Conservation (phyloP, 2,888 invertebrate species). For the Helobdella robusta region DNA sequence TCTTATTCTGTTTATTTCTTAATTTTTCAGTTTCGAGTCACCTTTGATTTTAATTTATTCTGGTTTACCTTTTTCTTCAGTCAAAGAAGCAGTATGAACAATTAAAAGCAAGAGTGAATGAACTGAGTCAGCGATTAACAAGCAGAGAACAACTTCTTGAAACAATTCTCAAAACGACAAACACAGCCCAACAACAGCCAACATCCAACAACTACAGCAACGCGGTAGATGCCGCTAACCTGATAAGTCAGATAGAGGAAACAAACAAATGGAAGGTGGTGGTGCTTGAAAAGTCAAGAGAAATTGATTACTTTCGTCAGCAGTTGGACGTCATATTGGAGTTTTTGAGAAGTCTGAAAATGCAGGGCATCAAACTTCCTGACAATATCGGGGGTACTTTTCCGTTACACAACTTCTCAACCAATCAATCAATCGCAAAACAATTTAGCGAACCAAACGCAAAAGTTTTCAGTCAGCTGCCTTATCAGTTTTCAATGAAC, state of each 20-base stretch:
- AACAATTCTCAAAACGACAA: too few species aligned
- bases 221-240: not conserved
- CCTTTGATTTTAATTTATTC: too few species aligned
- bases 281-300: conserved; percentile 14
- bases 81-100: conserved; percentile 4
- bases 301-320: conserved; percentile 13
- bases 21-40: too few species aligned
- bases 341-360: conserved; percentile 1
- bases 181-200: not conserved
- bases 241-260: conserved; percentile 6
- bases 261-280: conserved; percentile 6
- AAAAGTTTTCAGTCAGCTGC: too few species aligned
- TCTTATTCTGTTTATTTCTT: too few species aligned
- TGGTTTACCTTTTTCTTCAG: too few species aligned
- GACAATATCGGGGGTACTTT: not conserved
- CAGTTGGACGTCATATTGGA: conserved; percentile 13
- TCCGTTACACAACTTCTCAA: too few species aligned
- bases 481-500: too few species aligned
- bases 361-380: not conserved
- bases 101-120: not conserved
- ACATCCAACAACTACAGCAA: not conserved
- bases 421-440: too few species aligned
- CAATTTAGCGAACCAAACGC: too few species aligned
- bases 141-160: conserved; percentile 7
- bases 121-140: not conserved